phyloP scores from a whole-genome alignment of 2,888 invertebrate genomes.

The Phengaris arion region DNA sequence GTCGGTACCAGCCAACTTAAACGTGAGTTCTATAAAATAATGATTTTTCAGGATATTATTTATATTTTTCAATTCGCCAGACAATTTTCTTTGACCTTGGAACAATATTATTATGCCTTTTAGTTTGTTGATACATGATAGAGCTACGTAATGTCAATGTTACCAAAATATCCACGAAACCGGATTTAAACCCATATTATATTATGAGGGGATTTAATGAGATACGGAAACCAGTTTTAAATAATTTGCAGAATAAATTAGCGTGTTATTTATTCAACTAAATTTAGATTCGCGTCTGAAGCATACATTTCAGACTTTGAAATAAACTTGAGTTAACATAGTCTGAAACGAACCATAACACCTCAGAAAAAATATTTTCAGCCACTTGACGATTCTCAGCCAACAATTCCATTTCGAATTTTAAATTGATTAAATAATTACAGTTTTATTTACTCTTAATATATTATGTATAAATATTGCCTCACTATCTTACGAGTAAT shows the following conservation, averaged over 20 bases:
- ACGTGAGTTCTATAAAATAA: too few species aligned
- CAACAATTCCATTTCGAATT: too few species aligned
- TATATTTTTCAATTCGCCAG: background rate
- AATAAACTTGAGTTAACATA: too few species aligned
- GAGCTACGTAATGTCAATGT: background rate
- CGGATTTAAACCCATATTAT: background rate
- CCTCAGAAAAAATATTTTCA: too few species aligned
- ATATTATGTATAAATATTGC: too few species aligned
- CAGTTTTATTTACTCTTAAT: too few species aligned
- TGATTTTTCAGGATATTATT: too few species aligned
- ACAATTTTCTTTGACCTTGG: background rate
- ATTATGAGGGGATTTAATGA: background rate
- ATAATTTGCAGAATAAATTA: conserved; percentile 10
- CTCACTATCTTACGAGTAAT: too few species aligned
- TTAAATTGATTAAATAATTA: too few species aligned
- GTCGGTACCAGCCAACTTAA: too few species aligned
- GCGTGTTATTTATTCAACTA: conserved; percentile 11
- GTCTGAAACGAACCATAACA: too few species aligned
- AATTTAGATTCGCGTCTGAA: background rate
- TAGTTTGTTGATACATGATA: conserved; percentile 2
- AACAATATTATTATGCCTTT: conserved; percentile 3
- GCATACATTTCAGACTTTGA: background rate
- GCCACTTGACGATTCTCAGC: too few species aligned
- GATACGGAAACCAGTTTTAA: conserved; percentile 1
- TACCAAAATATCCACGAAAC: background rate